These are phyloP conservation scores for Scleropages formosus DNA, from an alignment of 2,797 vertebrate genomes.

Conservation along the genomic window DNA sequence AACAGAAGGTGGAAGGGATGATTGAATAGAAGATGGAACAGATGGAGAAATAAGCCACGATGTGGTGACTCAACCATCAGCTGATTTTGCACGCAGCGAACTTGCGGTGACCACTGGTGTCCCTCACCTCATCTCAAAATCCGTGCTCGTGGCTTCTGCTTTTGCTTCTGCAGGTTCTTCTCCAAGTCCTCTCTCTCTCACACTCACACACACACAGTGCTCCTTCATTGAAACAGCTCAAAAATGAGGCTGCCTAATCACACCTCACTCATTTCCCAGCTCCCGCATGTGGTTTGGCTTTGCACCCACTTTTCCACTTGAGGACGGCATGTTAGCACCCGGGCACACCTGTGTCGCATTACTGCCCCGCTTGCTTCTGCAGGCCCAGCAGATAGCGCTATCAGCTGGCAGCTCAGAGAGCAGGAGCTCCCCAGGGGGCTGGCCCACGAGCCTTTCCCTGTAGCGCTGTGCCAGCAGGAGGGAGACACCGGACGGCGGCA, in stretches of 20 bases:
- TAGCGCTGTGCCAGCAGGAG: background rate
- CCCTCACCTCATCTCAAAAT: conserved; percentile 10
- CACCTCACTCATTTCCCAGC: conserved; percentile 78
- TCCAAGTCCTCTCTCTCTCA: background rate
- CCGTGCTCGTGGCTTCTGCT: background rate
- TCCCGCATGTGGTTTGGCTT: conserved; percentile 94
- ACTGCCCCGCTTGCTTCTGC: conserved; percentile 60
- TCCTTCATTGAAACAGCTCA: conserved; percentile 36
- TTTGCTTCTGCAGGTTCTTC: background rate
- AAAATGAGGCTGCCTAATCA: conserved; percentile 62
- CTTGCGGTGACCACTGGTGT: background rate
- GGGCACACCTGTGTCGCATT: conserved; percentile 85
- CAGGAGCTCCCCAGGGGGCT: conserved; percentile 34
- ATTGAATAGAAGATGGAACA: background rate
- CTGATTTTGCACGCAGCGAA: background rate
- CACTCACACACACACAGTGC: conserved; percentile 13
- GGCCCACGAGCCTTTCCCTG: conserved; percentile 24
- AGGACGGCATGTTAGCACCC: conserved; percentile 86
- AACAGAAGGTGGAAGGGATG: background rate
- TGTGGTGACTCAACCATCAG: background rate
- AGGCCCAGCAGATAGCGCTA: conserved; percentile 63
- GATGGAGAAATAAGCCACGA: background rate
- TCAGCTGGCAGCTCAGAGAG: conserved; percentile 62
- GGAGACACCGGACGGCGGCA: no score
- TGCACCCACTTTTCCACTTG: conserved; percentile 93